Percentiles rank a stretch among this genome's conserved stretches.
Evolutionary conservation across 1,140 invertebrate genomes (phyloP).

Genomic region (Papilio polytes): DNA sequence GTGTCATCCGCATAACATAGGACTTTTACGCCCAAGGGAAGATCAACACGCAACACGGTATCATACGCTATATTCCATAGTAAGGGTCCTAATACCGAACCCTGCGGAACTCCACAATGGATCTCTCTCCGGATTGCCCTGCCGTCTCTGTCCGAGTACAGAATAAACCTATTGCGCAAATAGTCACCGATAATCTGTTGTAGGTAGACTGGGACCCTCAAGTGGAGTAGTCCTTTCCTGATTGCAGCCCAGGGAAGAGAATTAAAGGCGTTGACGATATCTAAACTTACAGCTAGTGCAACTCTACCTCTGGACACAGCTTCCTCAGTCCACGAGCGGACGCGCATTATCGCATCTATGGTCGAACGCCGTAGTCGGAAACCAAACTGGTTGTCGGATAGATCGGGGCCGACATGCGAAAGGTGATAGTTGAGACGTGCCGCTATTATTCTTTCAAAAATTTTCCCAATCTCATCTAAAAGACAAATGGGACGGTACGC

Average conservation of each 20-base stretch:
- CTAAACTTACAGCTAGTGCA: not conserved
- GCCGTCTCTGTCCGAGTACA: not conserved
- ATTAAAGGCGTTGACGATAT: slow-evolving; percentile 19
- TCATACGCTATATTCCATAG: slow-evolving; percentile 6
- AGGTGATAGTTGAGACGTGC: not conserved
- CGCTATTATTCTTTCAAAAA: slow-evolving; percentile 39
- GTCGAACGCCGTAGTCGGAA: slow-evolving; percentile 2
- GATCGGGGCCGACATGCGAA: not conserved
- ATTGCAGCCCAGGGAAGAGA: not conserved
- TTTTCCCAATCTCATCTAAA: slow-evolving; percentile 21
- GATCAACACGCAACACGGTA: not conserved
- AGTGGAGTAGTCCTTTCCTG: not conserved
- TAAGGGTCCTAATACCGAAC: not conserved
- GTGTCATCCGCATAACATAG: slow-evolving; percentile 38
- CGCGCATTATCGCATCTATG: not conserved
- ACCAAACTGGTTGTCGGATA: slow-evolving; percentile 12
- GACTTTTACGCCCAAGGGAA: slow-evolving; percentile 14
- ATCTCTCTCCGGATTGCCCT: not conserved
- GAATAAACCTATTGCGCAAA: not conserved
- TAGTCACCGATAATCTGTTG: not conserved
- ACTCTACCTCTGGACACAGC: not conserved
- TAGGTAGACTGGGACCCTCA: not conserved
- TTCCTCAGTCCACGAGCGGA: not conserved
- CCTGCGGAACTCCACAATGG: not conserved
- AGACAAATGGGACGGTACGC: slow-evolving; percentile 32